A percentile compares a stretch with the other conserved stretches of the same genome.
Evolutionary conservation across 2,113 vertebrate genomes (phyloP).

Genomic region (Hemiscyllium ocellatum): DNA sequence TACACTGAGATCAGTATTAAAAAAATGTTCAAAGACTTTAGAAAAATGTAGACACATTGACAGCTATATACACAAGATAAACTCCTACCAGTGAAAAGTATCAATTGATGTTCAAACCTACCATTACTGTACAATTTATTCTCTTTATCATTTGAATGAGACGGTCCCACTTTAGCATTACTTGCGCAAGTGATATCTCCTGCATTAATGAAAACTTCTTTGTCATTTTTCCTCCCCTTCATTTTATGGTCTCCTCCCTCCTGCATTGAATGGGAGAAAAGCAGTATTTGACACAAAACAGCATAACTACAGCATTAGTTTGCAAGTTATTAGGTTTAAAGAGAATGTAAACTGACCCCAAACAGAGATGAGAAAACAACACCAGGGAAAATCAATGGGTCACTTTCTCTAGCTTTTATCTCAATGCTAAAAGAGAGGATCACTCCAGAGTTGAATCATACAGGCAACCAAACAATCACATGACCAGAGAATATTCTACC

Average conservation of each 20-base stretch:
- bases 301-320: neutral
- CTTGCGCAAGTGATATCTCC: neutral
- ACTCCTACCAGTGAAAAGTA: neutral
- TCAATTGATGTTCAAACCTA: neutral
- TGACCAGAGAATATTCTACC: neutral
- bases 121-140: neutral
- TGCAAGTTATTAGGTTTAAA: neutral
- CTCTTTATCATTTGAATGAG: neutral
- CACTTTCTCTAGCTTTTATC: neutral
- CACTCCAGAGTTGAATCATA: neutral
- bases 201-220: neutral
- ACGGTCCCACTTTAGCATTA: neutral
- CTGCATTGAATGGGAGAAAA: neutral
- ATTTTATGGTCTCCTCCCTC: neutral
- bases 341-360: neutral
- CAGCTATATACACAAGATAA: neutral
- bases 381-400: neutral
- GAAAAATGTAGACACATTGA: neutral
- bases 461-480: neutral
- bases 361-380: neutral
- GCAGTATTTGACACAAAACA: neutral
- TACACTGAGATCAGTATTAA: neutral
- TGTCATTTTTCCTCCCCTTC: neutral
- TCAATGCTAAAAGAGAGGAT: neutral
- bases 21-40: neutral